These are phyloP conservation scores for Artibeus lituratus DNA, from an alignment of 2,797 vertebrate genomes.

Conservation along the genomic window DNA sequence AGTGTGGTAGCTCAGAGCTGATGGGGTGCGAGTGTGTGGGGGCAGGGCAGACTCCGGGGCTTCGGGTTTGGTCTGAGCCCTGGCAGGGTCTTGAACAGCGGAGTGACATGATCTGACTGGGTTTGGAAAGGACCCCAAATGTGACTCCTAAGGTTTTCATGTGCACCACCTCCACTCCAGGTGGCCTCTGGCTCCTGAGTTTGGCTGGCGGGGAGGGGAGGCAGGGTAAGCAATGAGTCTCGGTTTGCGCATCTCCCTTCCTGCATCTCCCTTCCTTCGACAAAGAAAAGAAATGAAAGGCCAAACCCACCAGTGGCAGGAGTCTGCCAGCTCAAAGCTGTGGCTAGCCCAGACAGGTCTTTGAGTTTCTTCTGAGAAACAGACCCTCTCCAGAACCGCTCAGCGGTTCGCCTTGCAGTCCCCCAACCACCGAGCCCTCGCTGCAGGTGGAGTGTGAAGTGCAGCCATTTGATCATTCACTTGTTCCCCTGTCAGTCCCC, in stretches of 20 bases:
- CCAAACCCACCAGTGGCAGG: background rate
- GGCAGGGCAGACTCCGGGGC: background rate
- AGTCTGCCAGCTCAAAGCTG: background rate
- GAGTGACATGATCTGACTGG: background rate
- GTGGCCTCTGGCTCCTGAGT: background rate
- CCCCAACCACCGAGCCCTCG: background rate
- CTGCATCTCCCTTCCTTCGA: background rate
- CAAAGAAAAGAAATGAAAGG: constrained; percentile 41
- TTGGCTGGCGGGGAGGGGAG: background rate
- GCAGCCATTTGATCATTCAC: constrained; percentile 51
- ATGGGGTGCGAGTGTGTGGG: accelerated
- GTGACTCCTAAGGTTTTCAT: background rate
- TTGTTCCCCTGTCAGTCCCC: constrained; percentile 34
- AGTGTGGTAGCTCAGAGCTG: background rate
- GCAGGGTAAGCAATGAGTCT: background rate
- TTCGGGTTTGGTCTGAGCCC: background rate
- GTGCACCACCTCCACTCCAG: background rate
- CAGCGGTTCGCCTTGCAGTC: constrained; percentile 38
- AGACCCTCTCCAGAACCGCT: constrained; percentile 23
- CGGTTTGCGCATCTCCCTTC: background rate
- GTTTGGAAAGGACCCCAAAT: background rate
- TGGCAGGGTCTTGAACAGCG: background rate
- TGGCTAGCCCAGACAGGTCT: constrained; percentile 16
- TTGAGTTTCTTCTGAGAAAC: constrained; percentile 57
- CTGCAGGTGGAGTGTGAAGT: constrained; percentile 53